These are phyloP conservation scores for Heliconius cydno DNA, from an alignment of 2,888 invertebrate genomes.

Conservation along the genomic window DNA sequence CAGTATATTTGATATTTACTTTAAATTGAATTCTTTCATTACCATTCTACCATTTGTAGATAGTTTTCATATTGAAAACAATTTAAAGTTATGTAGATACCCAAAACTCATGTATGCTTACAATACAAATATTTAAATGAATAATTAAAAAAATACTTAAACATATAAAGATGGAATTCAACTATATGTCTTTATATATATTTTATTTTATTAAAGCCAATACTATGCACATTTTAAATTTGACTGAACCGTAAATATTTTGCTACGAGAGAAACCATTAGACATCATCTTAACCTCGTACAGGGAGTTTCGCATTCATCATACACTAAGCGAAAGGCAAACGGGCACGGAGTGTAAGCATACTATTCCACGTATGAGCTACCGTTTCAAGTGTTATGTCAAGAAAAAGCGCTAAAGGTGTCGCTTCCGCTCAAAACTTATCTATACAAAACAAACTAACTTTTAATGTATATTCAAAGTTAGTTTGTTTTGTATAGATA, in stretches of 20 bases:
- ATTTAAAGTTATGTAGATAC: no score
- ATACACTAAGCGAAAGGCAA: conserved; percentile 39
- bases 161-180: background rate
- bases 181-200: background rate
- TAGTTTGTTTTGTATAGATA: background rate
- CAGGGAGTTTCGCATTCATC: conserved; percentile 36
- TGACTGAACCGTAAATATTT: background rate
- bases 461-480: background rate
- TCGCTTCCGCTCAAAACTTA: conserved; percentile 2
- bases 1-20: background rate
- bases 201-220: background rate
- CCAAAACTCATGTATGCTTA: no score
- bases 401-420: conserved; percentile 39
- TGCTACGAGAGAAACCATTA: conserved; percentile 41
- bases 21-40: no score
- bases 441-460: conserved; percentile 13
- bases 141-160: no score
- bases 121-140: no score
- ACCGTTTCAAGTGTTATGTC: conserved; percentile 38
- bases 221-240: background rate
- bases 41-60: no score
- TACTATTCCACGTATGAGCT: conserved; percentile 31
- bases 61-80: no score
- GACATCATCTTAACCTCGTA: conserved; percentile 46
- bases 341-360: conserved; percentile 31